Conservation (phyloP, 2,888 invertebrate species). For the Isotomurus palustris region DNA sequence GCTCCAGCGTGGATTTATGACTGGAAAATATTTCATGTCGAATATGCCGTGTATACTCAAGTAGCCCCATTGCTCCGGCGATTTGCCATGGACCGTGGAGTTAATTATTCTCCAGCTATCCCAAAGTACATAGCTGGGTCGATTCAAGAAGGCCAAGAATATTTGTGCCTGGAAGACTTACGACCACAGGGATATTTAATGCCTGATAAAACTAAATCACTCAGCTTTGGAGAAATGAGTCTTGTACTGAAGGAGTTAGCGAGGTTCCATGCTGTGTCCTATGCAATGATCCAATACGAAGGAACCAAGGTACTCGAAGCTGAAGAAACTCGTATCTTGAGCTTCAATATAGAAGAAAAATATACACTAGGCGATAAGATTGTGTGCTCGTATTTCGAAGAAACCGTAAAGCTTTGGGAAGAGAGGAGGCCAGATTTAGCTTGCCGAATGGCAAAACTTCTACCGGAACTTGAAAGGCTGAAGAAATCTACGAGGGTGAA, state of each 20-base stretch:
- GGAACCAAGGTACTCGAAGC: slow-evolving; percentile 19
- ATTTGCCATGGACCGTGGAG: slow-evolving; percentile 15
- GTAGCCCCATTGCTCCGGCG: slow-evolving; percentile 20
- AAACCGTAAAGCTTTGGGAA: slow-evolving; percentile 6
- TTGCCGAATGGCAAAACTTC: slow-evolving; percentile 15
- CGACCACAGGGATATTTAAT: slow-evolving; percentile 36
- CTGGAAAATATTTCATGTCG: slow-evolving; percentile 28
- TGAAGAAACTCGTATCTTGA: not conserved
- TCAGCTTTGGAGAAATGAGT: slow-evolving; percentile 21
- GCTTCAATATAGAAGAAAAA: not conserved
- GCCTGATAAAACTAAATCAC: slow-evolving; percentile 30
- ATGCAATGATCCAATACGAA: slow-evolving; percentile 23
- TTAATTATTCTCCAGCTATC: slow-evolving; percentile 18
- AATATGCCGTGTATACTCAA: slow-evolving; percentile 26
- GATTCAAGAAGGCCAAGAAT: slow-evolving; percentile 34
- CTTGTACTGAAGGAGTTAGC: slow-evolving; percentile 31
- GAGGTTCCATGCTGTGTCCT: slow-evolving; percentile 33
- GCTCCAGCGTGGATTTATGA: slow-evolving; percentile 19
- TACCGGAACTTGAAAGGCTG: not conserved
- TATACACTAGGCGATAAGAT: not conserved
- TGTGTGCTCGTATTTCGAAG: slow-evolving; percentile 13
- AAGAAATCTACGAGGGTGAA: slow-evolving; percentile 1
- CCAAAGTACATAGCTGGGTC: slow-evolving; percentile 34
- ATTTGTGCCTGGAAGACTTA: slow-evolving; percentile 34
- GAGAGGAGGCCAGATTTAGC: slow-evolving; percentile 21